Evolutionary conservation across 2,113 vertebrate genomes (phyloP).

Genomic region (Syrmaticus mikado): DNA sequence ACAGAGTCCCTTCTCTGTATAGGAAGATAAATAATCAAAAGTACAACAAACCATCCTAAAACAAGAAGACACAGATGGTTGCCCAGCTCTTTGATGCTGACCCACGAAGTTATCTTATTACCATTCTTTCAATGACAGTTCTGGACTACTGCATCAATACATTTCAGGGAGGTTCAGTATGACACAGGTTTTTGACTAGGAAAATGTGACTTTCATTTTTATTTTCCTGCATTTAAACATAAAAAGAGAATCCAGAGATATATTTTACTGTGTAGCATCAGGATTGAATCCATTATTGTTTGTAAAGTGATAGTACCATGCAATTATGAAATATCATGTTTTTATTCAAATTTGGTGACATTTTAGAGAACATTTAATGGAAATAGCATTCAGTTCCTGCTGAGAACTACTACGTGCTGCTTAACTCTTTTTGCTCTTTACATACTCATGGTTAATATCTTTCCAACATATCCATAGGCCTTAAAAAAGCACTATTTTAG

Average conservation of each 20-base stretch:
- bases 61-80: neutral
- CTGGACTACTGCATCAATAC: neutral
- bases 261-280: neutral
- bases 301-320: neutral
- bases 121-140: neutral
- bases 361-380: neutral
- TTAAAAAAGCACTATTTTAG: neutral
- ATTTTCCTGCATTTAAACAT: neutral
- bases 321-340: neutral
- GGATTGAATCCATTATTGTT: rapidly evolving
- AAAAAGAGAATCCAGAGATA: neutral
- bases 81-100: rapidly evolving
- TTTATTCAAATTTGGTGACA: neutral
- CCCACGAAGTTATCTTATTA: neutral
- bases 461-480: neutral
- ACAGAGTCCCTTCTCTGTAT: neutral
- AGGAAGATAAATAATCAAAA: neutral
- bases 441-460: neutral
- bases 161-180: neutral
- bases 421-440: neutral
- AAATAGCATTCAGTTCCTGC: neutral
- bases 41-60: neutral
- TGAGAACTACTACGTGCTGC: neutral
- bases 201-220: neutral
- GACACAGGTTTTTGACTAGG: neutral